A percentile compares a stretch with the other conserved stretches of the same genome.
Evolutionary conservation across 2,888 invertebrate species (phyloP).

Genomic region (Eupsilia transversa): DNA sequence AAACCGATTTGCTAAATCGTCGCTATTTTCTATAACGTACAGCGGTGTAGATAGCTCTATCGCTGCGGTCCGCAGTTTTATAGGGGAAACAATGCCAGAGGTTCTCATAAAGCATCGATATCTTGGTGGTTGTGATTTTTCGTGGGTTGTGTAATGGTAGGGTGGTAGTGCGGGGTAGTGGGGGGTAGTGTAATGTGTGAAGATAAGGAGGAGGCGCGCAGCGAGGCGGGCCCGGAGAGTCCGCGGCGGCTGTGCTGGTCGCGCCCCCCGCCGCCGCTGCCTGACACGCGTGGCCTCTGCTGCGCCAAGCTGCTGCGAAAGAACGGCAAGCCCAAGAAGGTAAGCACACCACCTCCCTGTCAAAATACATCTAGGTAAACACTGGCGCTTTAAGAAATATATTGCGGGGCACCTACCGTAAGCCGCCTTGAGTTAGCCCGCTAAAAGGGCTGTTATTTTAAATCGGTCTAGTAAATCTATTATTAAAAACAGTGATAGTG

Average conservation of each 20-base stretch:
- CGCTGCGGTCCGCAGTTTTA: conserved; percentile 77
- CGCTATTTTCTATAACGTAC: conserved; percentile 83
- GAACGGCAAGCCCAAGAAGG: conserved; percentile 96
- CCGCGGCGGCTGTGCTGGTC: conserved; percentile 86
- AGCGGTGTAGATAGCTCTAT: conserved; percentile 82
- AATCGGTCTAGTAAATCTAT: not conserved
- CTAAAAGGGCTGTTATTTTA: not conserved
- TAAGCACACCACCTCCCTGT: conserved; percentile 75
- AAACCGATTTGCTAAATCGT: conserved; percentile 71
- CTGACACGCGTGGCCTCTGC: conserved; percentile 95
- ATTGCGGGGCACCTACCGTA: no score
- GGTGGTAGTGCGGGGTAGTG: conserved; percentile 70
- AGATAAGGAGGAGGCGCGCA: conserved; percentile 87
- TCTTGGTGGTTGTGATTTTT: conserved; percentile 85
- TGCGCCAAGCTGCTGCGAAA: conserved; percentile 95
- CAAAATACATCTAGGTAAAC: not conserved
- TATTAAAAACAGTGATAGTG: not conserved
- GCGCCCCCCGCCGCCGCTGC: conserved; percentile 88
- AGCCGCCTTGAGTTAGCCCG: not conserved
- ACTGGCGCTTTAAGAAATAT: not conserved
- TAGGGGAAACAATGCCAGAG: conserved; percentile 86
- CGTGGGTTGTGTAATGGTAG: conserved; percentile 80
- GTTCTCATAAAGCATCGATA: conserved; percentile 88
- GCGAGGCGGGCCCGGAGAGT: conserved; percentile 81
- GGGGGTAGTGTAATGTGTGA: conserved; percentile 81